Conservation (phyloP, 2,113 vertebrate species). For the Strix aluco region DNA sequence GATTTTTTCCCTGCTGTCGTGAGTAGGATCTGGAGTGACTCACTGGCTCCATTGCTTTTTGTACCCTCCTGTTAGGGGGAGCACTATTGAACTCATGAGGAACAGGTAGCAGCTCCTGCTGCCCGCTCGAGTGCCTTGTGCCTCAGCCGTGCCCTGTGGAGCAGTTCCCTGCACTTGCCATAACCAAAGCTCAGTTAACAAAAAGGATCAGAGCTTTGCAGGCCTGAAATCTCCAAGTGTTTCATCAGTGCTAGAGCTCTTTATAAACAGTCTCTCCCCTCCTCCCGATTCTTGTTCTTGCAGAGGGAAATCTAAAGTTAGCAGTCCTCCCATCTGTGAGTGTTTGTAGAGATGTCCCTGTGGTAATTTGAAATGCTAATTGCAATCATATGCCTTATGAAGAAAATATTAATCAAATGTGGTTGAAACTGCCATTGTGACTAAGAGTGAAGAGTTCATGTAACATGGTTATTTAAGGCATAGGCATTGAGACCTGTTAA, state of each 20-base stretch:
- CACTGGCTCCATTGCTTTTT: neutral
- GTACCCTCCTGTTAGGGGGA: neutral
- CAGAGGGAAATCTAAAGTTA: conserved; percentile 62
- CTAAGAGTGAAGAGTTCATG: neutral
- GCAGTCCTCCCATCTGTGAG: conserved; percentile 60
- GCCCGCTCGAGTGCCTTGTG: neutral
- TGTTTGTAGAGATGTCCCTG: conserved; percentile 48
- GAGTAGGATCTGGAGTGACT: neutral
- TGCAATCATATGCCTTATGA: conserved; percentile 50
- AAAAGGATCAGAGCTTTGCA: neutral
- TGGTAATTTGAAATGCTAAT: conserved; percentile 70
- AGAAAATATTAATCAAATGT: conserved; percentile 63
- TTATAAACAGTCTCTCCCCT: conserved; percentile 12
- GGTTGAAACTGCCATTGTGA: conserved; percentile 10
- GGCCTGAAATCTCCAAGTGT: neutral
- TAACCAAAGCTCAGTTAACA: neutral
- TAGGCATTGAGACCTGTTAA: neutral
- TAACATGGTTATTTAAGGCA: neutral
- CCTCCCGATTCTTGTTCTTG: conserved; percentile 7
- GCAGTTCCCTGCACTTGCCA: rapidly evolving
- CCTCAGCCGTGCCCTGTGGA: neutral
- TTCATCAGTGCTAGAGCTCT: neutral
- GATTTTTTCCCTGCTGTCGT: neutral
- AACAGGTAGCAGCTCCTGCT: neutral
- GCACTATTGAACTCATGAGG: neutral